Conservation (phyloP, 2,797 vertebrate genomes). For the Rhynchotus rufescens region DNA sequence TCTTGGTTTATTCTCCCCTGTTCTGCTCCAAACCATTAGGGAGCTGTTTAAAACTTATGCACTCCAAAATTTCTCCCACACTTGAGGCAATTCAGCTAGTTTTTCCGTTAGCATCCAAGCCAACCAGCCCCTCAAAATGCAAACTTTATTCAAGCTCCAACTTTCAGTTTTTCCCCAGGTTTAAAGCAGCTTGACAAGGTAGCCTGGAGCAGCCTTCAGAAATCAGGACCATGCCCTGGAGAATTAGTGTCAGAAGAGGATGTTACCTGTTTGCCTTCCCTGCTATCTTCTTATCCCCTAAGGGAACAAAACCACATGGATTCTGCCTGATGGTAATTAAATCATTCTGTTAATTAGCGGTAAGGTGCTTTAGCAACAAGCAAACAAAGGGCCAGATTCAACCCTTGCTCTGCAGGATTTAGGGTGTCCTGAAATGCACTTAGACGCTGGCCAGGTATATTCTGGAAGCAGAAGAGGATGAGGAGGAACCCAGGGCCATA, state of each 20-base stretch:
- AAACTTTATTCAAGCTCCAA: constrained; percentile 23
- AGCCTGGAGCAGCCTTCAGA: constrained; percentile 48
- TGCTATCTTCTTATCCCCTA: constrained; percentile 19
- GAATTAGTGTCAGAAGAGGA: constrained; percentile 51
- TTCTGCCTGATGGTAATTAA: constrained; percentile 67
- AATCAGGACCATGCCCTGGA: constrained; percentile 31
- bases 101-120: not conserved
- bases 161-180: constrained; percentile 36
- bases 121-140: constrained; percentile 14
- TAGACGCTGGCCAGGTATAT: not conserved
- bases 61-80: not conserved
- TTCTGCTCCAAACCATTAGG: not conserved
- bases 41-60: not conserved
- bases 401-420: not conserved
- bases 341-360: constrained; percentile 63
- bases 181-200: not conserved
- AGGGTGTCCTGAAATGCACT: not conserved
- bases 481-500: not conserved
- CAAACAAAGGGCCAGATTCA: constrained; percentile 40
- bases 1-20: not conserved
- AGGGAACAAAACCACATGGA: constrained; percentile 23
- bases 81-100: not conserved
- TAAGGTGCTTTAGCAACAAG: constrained; percentile 67
- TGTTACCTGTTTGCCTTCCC: constrained; percentile 61
- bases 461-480: not conserved